Evolutionary conservation across 2,113 vertebrate genomes (phyloP).

Genomic region (Ranitomeya imitator): DNA sequence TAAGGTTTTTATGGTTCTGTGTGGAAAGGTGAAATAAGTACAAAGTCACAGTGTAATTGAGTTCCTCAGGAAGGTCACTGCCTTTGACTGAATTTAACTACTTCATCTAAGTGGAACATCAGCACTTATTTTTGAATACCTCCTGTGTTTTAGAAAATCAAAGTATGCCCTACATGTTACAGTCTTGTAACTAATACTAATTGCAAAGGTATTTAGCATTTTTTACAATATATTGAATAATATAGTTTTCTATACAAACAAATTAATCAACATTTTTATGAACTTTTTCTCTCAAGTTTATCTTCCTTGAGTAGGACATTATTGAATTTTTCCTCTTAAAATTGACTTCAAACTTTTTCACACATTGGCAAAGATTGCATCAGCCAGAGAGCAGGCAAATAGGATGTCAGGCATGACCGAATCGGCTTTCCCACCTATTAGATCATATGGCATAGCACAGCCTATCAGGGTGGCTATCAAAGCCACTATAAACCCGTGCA

Average conservation of each 20-base stretch:
- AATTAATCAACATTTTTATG: too few relatives aligned
- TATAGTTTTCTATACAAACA: background rate
- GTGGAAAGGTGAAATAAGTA: constrained; percentile 13
- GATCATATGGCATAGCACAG: too few relatives aligned
- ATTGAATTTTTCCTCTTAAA: too few relatives aligned
- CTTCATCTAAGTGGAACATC: background rate
- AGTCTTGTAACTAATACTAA: background rate
- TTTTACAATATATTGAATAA: background rate
- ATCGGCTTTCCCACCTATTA: too few relatives aligned
- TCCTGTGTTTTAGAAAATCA: background rate
- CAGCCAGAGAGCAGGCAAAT: too few relatives aligned
- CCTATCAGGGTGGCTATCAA: too few relatives aligned
- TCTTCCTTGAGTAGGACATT: too few relatives aligned
- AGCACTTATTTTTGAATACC: background rate
- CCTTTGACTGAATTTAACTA: background rate
- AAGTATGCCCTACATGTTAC: background rate
- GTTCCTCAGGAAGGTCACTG: background rate
- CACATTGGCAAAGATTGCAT: too few relatives aligned
- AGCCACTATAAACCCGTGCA: too few relatives aligned
- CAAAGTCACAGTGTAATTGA: constrained; percentile 9
- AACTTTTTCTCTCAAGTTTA: too few relatives aligned
- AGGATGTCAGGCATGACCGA: too few relatives aligned
- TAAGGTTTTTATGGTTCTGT: background rate
- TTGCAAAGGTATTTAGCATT: background rate
- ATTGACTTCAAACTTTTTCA: too few relatives aligned